Evolutionary conservation across 2,113 vertebrate genomes (phyloP).

Genomic region (Meleagris gallopavo): DNA sequence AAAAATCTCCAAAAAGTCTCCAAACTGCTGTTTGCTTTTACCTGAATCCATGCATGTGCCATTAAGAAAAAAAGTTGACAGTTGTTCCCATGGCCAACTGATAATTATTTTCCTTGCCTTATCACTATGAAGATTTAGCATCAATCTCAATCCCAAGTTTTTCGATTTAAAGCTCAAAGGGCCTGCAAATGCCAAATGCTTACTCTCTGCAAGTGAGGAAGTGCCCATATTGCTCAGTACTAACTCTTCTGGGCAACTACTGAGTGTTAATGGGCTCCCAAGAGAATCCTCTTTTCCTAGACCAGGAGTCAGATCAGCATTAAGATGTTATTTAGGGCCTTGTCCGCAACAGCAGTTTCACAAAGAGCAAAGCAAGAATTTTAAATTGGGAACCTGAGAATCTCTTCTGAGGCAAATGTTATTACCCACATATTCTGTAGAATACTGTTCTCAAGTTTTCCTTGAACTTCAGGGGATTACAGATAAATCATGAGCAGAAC

Average conservation of each 20-base stretch:
- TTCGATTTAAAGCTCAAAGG: neutral
- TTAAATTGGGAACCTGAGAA: slow-evolving; percentile 2
- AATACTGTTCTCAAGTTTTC: slow-evolving; percentile 16
- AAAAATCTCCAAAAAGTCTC: slow-evolving; percentile 14
- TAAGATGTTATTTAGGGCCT: slow-evolving; percentile 36
- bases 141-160: neutral
- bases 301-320: neutral
- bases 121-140: neutral
- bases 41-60: neutral
- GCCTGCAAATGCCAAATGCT: neutral
- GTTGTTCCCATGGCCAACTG: neutral
- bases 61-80: neutral
- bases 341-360: neutral
- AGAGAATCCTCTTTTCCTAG: slow-evolving; percentile 24
- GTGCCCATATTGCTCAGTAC: neutral
- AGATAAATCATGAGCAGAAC: neutral
- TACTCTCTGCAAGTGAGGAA: neutral
- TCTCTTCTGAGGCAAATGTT: slow-evolving; percentile 14
- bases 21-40: neutral
- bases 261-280: neutral
- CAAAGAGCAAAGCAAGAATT: neutral
- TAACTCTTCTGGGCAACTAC: neutral
- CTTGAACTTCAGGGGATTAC: slow-evolving; percentile 17
- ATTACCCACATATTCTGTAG: slow-evolving; percentile 21
- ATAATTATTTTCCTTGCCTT: slow-evolving; percentile 7